phyloP scores from a whole-genome alignment of 2,113 vertebrate genomes.

The rat (Rattus norvegicus) region DNA sequence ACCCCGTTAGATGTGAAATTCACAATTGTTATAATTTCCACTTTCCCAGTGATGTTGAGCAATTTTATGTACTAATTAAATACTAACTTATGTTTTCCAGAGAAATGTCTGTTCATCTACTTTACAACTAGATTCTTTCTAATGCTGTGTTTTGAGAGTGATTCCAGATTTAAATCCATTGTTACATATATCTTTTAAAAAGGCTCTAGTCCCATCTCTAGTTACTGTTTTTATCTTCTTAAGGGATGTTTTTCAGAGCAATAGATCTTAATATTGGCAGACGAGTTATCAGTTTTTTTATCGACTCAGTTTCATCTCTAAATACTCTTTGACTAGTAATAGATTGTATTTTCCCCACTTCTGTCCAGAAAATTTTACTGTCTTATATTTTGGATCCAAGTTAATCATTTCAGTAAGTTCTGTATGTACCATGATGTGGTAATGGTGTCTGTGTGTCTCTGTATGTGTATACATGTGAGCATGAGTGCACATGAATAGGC shows the following conservation, averaged over 20 bases:
- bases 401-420: neutral
- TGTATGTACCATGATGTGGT: neutral
- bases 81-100: neutral
- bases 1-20: neutral
- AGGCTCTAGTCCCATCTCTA: neutral
- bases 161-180: neutral
- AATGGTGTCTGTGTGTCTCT: neutral
- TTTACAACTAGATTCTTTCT: neutral
- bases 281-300: neutral
- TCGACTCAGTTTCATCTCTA: neutral
- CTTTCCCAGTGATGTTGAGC: neutral
- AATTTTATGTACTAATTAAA: neutral
- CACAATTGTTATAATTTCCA: neutral
- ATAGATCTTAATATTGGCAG: neutral
- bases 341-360: neutral
- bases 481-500: neutral
- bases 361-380: neutral
- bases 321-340: neutral
- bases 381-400: slow-evolving; percentile 15
- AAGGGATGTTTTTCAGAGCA: neutral
- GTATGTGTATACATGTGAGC: no score
- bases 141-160: neutral
- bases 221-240: neutral
- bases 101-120: neutral
- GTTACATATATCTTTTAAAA: neutral